phyloP scores from a whole-genome alignment of 1,140 invertebrate genomes.

The Pseudomyrmex gracilis region DNA sequence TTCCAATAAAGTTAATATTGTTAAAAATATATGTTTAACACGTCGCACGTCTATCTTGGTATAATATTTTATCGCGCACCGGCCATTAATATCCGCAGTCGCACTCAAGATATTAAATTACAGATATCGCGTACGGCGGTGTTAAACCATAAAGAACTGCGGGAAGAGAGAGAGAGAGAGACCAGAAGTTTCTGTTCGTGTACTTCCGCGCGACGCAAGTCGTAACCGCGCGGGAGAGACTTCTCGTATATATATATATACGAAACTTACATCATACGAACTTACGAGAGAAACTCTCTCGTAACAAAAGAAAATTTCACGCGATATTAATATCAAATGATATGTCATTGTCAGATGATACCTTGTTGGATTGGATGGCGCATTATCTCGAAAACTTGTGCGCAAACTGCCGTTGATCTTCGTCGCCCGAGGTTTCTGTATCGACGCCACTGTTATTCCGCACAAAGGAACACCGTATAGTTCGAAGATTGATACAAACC shows the following conservation, averaged over 20 bases:
- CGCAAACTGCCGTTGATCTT: conserved; percentile 6
- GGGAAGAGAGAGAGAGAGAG: too few species aligned
- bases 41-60: neutral
- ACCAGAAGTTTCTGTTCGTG: neutral
- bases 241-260: too few species aligned
- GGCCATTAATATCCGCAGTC: conserved; percentile 1
- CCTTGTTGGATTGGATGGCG: neutral
- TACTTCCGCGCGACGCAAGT: neutral
- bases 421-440: neutral
- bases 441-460: conserved; percentile 1
- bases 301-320: too few species aligned
- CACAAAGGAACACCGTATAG: neutral
- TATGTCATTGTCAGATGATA: neutral
- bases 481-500: conserved; percentile 36
- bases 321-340: neutral
- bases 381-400: neutral
- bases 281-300: too few species aligned
- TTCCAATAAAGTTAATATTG: neutral
- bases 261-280: too few species aligned
- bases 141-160: conserved; percentile 30
- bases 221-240: too few species aligned
- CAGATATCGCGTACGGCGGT: neutral
- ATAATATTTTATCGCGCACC: neutral
- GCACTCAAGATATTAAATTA: conserved; percentile 50
- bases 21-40: neutral